A percentile compares a stretch with the other conserved stretches of the same genome.
Conservation (phyloP, 2,888 invertebrate genomes). For the Synanthedon andrenaeformis region DNA sequence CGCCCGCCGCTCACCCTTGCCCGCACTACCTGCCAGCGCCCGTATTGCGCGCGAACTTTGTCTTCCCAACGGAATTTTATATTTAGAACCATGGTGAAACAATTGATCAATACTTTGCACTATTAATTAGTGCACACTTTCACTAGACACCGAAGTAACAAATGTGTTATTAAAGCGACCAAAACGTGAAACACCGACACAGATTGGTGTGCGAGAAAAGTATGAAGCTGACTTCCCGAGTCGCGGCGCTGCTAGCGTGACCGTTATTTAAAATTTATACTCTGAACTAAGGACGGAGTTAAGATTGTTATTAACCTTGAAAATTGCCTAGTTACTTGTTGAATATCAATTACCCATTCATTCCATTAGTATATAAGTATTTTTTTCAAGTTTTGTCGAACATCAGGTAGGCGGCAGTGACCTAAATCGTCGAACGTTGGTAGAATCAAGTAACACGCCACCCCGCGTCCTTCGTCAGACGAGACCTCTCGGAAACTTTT, state of each 20-base stretch:
- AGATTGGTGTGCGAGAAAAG: no score
- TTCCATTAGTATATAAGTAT: constrained; percentile 8
- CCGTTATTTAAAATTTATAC: background rate
- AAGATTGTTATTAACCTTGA: background rate
- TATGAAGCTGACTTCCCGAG: background rate
- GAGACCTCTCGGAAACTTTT: constrained; percentile 26
- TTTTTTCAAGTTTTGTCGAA: constrained; percentile 57
- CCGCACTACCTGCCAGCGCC: constrained; percentile 49
- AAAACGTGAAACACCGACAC: no score
- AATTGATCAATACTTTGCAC: constrained; percentile 69
- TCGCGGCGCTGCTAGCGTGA: background rate
- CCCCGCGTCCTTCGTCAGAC: constrained; percentile 37
- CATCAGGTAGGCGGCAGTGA: constrained; percentile 64
- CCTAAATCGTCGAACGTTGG: constrained; percentile 53
- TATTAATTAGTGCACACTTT: constrained; percentile 60
- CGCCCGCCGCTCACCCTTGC: constrained; percentile 41
- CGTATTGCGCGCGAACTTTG: constrained; percentile 68
- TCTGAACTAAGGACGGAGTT: background rate
- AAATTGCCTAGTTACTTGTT: background rate
- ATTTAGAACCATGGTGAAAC: constrained; percentile 67
- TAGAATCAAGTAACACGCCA: constrained; percentile 38
- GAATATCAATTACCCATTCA: background rate
- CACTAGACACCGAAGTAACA: constrained; percentile 18
- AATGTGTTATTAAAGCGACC: no score
- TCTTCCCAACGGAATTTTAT: constrained; percentile 68